Evolutionary conservation across 1,140 invertebrate species (phyloP), one percentile per base, ranked within the genome.

Genomic region (Ruditapes philippinarum): DNA sequence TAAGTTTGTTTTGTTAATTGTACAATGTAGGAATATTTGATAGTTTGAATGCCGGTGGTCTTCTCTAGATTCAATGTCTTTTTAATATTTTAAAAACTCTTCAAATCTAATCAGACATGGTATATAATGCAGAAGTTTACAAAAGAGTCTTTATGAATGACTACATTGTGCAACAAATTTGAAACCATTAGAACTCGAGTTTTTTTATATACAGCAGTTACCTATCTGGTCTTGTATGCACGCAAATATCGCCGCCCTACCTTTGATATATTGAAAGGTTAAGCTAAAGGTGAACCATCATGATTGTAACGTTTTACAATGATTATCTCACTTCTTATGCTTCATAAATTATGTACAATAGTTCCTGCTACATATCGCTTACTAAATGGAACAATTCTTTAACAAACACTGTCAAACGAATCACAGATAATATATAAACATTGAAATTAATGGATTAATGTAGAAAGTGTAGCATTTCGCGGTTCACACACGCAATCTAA

Each of bases 101-200:
- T 57, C 17, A 57, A 57, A 57, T 57, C 17, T 57, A 57, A 57
- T 57, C 51, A 57, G 17, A 57, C 51, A 57, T 57, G 51, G n/a
- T n/a, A 57, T 57, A 57, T 57, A 7, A 57, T 57, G 51, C 51
- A 57, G 19, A 4, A 57, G 19, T n/a, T 22, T 22, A 57, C 17
- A 7, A 57, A 57, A 57, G 51, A n/a, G 3, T 22, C 51, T 57
- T 57, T 57, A 57, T 65, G 62, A 65, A 65, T 65, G 62, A 65
- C 33, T 65, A n/a, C 33, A 33, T 65, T 36, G 33, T 31, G 62
- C 62, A 65, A 65, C 62, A 31, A 65, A 33, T 65, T 5, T 31
- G 62, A 65, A 65, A 65, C 62, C 62, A 65, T 65, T 65, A 65
- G 62, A 11, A 65, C 62, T 65, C n/a, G 33, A 11, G 62, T 31